These are phyloP conservation scores for Cephonodes hylas DNA, from an alignment of 2,888 invertebrate species.

Conservation along the genomic window DNA sequence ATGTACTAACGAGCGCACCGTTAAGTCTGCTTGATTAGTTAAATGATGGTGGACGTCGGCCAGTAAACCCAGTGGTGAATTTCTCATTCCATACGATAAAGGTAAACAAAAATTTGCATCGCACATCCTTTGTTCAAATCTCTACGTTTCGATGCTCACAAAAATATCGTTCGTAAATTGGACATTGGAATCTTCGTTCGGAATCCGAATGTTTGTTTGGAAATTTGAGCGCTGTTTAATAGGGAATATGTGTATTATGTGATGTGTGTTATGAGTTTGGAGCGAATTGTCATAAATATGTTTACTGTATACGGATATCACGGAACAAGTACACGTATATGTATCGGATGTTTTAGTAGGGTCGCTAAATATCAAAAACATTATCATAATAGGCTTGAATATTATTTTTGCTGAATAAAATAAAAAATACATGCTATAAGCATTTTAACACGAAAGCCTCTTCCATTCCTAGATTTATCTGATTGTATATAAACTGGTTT, in stretches of 20 bases:
- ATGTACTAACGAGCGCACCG: neutral
- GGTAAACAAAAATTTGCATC: neutral
- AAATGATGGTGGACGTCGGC: neutral
- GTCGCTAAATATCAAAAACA: too few species aligned
- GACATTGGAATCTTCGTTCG: neutral
- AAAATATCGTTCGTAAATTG: constrained; percentile 4
- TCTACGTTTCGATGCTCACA: neutral
- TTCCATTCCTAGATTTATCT: too few species aligned
- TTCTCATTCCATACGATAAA: neutral
- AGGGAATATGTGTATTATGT: neutral
- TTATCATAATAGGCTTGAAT: too few species aligned
- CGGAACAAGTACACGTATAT: too few species aligned
- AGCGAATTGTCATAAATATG: neutral
- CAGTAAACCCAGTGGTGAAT: neutral
- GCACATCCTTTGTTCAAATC: constrained; percentile 1
- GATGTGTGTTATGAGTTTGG: neutral
- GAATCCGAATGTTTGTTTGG: neutral
- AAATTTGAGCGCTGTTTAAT: neutral
- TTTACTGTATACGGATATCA: too few species aligned
- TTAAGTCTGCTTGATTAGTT: constrained; percentile 4
- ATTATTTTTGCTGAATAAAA: too few species aligned
- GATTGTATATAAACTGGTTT: too few species aligned
- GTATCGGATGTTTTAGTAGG: too few species aligned
- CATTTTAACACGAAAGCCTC: too few species aligned
- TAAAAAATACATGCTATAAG: too few species aligned